phyloP scores from a whole-genome alignment of 30 jellyfish, hydroid and myxozoan species.

The Mastigias papua region DNA sequence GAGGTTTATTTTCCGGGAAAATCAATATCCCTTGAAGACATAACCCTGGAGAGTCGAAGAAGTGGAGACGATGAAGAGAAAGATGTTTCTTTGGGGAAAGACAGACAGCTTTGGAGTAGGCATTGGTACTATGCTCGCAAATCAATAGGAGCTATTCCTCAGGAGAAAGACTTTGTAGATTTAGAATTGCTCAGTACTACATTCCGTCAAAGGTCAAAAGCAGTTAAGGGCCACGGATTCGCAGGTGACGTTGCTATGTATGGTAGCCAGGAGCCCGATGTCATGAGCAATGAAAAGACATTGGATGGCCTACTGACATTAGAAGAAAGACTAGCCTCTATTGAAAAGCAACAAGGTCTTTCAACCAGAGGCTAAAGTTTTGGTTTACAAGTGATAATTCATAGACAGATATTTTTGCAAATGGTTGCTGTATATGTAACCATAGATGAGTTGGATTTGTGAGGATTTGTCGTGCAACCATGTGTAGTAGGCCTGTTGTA shows the following conservation, averaged over 20 bases:
- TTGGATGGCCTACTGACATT: not conserved
- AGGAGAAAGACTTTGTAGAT: not conserved
- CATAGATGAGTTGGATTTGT: too few species aligned
- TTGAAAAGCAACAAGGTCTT: constrained; percentile 32
- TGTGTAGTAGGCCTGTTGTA: too few species aligned
- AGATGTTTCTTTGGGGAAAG: not conserved
- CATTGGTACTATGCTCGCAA: constrained; percentile 20
- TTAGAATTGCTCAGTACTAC: not conserved
- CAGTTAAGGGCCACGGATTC: not conserved
- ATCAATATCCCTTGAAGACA: constrained; percentile 24
- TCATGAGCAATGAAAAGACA: constrained; percentile 3
- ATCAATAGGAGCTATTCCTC: constrained; percentile 33
- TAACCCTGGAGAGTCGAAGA: not conserved
- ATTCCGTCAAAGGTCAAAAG: not conserved
- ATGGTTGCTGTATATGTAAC: not conserved
- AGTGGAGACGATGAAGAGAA: not conserved
- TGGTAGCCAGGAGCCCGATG: constrained; percentile 26
- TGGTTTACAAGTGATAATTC: too few species aligned
- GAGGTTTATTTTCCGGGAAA: not conserved
- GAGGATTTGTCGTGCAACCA: too few species aligned
- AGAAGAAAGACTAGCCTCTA: constrained; percentile 40
- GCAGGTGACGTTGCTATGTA: constrained; percentile 11
- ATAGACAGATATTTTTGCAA: not conserved
- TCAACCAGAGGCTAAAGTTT: not conserved
- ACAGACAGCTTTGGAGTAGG: constrained; percentile 9